phyloP scores from a whole-genome alignment of 2,113 vertebrate species.

The Falcunculus frontatus region DNA sequence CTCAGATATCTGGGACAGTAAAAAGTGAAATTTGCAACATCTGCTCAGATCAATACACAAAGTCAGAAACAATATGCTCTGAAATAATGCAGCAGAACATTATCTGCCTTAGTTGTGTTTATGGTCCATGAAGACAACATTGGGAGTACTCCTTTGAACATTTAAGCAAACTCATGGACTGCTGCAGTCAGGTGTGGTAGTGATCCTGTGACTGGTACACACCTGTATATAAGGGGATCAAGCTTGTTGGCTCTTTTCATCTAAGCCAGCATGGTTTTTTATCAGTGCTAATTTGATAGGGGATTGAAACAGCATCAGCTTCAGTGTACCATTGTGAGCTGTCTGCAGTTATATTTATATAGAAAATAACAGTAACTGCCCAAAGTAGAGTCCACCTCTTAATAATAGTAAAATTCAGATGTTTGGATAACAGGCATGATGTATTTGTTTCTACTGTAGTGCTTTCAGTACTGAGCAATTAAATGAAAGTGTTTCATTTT shows the following conservation, averaged over 20 bases:
- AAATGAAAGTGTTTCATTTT: not conserved
- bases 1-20: not conserved
- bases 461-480: not conserved
- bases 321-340: not conserved
- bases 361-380: not conserved
- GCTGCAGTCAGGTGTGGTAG: not conserved
- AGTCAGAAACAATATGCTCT: not conserved
- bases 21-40: not conserved
- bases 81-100: not conserved
- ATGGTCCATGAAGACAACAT: not conserved
- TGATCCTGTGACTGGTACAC: not conserved
- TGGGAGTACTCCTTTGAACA: not conserved
- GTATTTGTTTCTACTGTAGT: not conserved
- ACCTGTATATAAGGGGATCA: not conserved
- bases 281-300: not conserved
- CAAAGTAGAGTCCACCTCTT: not conserved
- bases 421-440: not conserved
- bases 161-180: not conserved
- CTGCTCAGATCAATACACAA: not conserved
- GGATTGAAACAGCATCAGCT: not conserved
- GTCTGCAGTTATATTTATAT: not conserved
- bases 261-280: not conserved
- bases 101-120: not conserved
- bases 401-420: not conserved
- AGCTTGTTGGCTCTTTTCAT: not conserved